Evolutionary conservation across 2,888 invertebrate genomes (phyloP).

Genomic region (Altica lythri): DNA sequence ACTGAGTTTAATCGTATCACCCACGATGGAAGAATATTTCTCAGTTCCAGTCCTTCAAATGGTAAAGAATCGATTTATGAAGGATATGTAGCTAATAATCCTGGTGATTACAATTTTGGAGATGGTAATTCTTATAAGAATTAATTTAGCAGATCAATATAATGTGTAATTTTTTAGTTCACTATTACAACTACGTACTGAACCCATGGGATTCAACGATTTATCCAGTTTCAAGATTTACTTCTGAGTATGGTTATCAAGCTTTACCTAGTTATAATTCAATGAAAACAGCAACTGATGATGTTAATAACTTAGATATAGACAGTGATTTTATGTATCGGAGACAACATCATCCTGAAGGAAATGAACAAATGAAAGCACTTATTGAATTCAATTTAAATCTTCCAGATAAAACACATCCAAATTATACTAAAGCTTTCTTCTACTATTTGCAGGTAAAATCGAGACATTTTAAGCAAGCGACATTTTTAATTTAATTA

Average conservation of each 20-base stretch:
- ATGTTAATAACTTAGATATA: slow-evolving; percentile 59
- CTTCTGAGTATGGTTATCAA: slow-evolving; percentile 96
- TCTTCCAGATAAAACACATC: slow-evolving; percentile 59
- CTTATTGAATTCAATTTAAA: slow-evolving; percentile 69
- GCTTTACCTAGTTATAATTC: slow-evolving; percentile 79
- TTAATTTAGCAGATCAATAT: background rate
- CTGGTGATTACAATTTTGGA: slow-evolving; percentile 79
- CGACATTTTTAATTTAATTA: slow-evolving; percentile 4
- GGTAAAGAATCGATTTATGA: slow-evolving; percentile 74
- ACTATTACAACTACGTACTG: slow-evolving; percentile 84
- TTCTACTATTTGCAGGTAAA: slow-evolving; percentile 84
- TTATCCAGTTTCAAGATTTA: slow-evolving; percentile 84
- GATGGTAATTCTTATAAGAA: slow-evolving; percentile 66
- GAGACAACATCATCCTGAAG: slow-evolving; percentile 85
- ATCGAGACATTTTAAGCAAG: too few species aligned
- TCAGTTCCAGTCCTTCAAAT: slow-evolving; percentile 92
- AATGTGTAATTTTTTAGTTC: slow-evolving; percentile 61
- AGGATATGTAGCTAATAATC: slow-evolving; percentile 78
- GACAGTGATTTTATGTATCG: slow-evolving; percentile 69
- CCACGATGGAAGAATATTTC: slow-evolving; percentile 65
- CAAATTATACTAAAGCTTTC: slow-evolving; percentile 67
- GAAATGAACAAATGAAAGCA: slow-evolving; percentile 66
- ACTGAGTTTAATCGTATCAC: slow-evolving; percentile 68
- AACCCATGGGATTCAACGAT: slow-evolving; percentile 81
- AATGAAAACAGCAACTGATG: slow-evolving; percentile 64